phyloP scores from a whole-genome alignment of 1,140 invertebrate genomes.

The Papilio xuthus region DNA sequence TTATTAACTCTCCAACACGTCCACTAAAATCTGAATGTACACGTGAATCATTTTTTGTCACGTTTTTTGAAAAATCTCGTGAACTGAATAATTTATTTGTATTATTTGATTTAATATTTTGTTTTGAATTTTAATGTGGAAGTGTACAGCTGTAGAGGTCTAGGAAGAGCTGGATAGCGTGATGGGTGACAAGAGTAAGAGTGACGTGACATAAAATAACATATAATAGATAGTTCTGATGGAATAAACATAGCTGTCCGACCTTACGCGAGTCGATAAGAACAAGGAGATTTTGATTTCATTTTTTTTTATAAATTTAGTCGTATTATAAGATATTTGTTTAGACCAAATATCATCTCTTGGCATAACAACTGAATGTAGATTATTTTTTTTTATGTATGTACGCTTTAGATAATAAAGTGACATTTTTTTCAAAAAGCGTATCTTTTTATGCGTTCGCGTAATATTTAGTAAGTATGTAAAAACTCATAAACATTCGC shows the following conservation, averaged over 20 bases:
- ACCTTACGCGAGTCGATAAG: too few relatives aligned
- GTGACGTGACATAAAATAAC: too few relatives aligned
- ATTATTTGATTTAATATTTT: background rate
- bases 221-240: too few relatives aligned
- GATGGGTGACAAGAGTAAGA: too few relatives aligned
- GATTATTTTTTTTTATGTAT: background rate
- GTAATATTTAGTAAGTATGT: slow-evolving; percentile 13
- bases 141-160: too few relatives aligned
- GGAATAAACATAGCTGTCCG: too few relatives aligned
- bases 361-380: background rate
- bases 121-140: background rate
- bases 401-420: background rate
- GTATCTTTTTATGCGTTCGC: background rate
- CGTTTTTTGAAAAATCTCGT: background rate
- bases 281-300: too few relatives aligned
- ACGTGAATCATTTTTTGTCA: slow-evolving; percentile 1
- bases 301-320: too few relatives aligned
- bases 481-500: background rate
- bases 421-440: background rate
- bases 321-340: too few relatives aligned
- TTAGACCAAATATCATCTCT: too few relatives aligned
- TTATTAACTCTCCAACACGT: slow-evolving; percentile 4
- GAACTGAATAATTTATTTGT: background rate
- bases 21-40: slow-evolving; percentile 5
- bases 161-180: too few relatives aligned